Evolutionary conservation across 2,113 vertebrate species (phyloP).

Genomic region (human (Homo sapiens)): GRCh38 chr5:104840001-104840500

Average conservation of each 20-base stretch:
- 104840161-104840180: not conserved
- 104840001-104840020: not conserved
- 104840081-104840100: not conserved
- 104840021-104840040: not conserved
- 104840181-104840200: not conserved
- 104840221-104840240: not conserved
- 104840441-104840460: conserved; percentile 58
- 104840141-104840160: not conserved
- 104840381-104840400: conserved; percentile 56
- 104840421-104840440: conserved; percentile 58
- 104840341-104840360: conserved; percentile 7
- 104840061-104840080: not conserved
- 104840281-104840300: conserved; percentile 57
- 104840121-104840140: not conserved
- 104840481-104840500: conserved; percentile 68
- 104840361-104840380: conserved; percentile 49
- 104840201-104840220: not conserved
- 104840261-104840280: conserved; percentile 51
- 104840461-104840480: conserved; percentile 67
- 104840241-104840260: not conserved
- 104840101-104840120: not conserved
- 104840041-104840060: not conserved
- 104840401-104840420: conserved; percentile 54
- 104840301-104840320: conserved; percentile 52
- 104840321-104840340: conserved; percentile 61